Evolutionary conservation across 2,888 invertebrate genomes (phyloP).

Genomic region (Synergus laeviventris): DNA sequence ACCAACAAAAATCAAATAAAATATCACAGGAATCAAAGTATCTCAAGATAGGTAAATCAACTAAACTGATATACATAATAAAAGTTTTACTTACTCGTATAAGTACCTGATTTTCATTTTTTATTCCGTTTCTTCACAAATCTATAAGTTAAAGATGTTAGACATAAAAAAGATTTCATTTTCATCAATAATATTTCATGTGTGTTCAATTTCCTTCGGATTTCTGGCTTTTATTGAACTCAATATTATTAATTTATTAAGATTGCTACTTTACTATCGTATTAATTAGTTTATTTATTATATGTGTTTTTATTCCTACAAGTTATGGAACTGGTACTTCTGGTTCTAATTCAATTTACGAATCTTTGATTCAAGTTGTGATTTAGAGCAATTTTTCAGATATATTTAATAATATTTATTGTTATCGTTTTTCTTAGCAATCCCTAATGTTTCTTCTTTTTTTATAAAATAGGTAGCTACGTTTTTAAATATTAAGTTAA

Average conservation of each 20-base stretch:
- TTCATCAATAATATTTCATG: conserved; percentile 7
- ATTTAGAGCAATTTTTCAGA: neutral
- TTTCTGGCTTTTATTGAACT: neutral
- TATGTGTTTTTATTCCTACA: neutral
- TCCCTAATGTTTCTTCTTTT: neutral
- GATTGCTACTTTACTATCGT: neutral
- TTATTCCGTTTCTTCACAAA: neutral
- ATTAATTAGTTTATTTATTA: neutral
- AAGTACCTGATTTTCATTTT: neutral
- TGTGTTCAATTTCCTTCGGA: neutral
- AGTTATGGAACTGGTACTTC: neutral
- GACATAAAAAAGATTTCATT: neutral
- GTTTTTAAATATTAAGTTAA: conserved; percentile 17
- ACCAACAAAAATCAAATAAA: conserved; percentile 14
- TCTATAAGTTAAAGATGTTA: neutral
- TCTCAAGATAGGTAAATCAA: neutral
- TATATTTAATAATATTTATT: conserved; percentile 8
- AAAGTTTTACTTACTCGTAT: neutral
- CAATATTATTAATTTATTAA: too few species aligned
- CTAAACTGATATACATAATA: conserved; percentile 1
- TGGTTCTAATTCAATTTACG: conserved; percentile 1
- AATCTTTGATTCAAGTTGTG: neutral
- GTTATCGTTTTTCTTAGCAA: conserved; percentile 10
- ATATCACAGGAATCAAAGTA: conserved; percentile 27
- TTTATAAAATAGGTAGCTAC: conserved; percentile 20